Conservation (phyloP, 2,113 vertebrate genomes). For the Leucoraja erinaceus region DNA sequence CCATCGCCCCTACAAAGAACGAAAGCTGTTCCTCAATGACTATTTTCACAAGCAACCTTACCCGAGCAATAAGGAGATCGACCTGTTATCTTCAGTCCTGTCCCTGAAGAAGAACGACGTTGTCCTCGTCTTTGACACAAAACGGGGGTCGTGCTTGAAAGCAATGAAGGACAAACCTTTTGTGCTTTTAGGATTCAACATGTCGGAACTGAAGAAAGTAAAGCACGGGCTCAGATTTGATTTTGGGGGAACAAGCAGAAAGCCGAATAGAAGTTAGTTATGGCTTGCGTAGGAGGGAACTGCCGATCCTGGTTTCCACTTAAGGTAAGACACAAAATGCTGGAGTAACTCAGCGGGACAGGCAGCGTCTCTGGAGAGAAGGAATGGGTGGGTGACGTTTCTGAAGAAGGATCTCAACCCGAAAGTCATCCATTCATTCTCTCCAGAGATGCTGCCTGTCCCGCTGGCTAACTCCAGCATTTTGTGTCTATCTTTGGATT, state of each 20-base stretch:
- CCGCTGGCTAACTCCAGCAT: no score
- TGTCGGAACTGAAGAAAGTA: slow-evolving; percentile 75
- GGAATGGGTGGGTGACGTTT: no score
- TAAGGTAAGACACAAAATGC: no score
- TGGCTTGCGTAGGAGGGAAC: no score
- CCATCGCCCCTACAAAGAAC: slow-evolving; percentile 62
- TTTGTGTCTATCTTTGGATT: no score
- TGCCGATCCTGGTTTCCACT: no score
- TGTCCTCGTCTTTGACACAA: slow-evolving; percentile 70
- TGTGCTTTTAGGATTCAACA: slow-evolving; percentile 84
- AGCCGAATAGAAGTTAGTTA: neutral
- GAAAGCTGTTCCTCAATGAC: slow-evolving; percentile 73
- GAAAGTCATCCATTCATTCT: no score
- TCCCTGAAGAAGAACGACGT: slow-evolving; percentile 72
- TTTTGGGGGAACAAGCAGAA: neutral
- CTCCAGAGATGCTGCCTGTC: no score
- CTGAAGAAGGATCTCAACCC: no score
- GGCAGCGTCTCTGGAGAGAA: no score
- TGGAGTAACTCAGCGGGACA: no score
- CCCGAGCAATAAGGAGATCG: slow-evolving; percentile 69
- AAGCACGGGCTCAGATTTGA: slow-evolving; percentile 58
- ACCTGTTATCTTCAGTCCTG: slow-evolving; percentile 68
- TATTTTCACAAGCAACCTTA: slow-evolving; percentile 87
- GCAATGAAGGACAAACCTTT: slow-evolving; percentile 64
- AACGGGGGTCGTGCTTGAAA: slow-evolving; percentile 75